Evolutionary conservation across 2,888 invertebrate species (phyloP).

Genomic region (Drosophila kambysellisi): DNA sequence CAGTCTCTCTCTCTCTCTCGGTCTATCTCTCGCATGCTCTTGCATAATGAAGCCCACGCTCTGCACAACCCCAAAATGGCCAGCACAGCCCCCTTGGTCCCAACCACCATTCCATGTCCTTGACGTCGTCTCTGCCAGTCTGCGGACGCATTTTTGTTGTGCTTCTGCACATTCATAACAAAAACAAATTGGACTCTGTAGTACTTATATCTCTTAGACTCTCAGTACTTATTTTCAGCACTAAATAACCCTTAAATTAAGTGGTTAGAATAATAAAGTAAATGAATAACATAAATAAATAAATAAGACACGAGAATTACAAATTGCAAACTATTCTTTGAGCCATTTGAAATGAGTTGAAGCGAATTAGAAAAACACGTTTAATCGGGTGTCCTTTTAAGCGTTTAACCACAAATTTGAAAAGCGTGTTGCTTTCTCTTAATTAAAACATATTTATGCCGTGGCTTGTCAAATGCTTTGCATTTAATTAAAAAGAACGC

Average conservation of each 20-base stretch:
- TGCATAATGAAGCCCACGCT: slow-evolving; percentile 51
- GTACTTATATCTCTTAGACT: background rate
- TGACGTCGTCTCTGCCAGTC: slow-evolving; percentile 44
- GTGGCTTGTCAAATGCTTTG: slow-evolving; percentile 35
- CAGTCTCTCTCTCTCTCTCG: slow-evolving; percentile 6
- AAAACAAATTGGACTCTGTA: slow-evolving; percentile 47
- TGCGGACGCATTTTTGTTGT: slow-evolving; percentile 75
- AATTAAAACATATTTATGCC: slow-evolving; percentile 55
- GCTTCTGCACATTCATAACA: slow-evolving; percentile 79
- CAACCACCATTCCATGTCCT: slow-evolving; percentile 39
- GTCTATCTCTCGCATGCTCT: slow-evolving; percentile 29
- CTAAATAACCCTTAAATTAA: background rate
- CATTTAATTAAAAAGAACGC: slow-evolving; percentile 43
- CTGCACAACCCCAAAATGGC: slow-evolving; percentile 17
- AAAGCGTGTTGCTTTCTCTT: slow-evolving; percentile 18
- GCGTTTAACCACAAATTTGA: slow-evolving; percentile 12
- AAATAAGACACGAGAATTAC: background rate
- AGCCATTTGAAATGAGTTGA: background rate
- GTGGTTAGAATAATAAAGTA: background rate
- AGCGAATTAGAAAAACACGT: slow-evolving; percentile 1
- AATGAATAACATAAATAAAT: background rate
- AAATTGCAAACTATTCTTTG: background rate
- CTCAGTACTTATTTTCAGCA: slow-evolving; percentile 8
- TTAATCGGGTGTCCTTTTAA: background rate
- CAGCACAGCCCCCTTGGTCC: slow-evolving; percentile 10